These are phyloP conservation scores for Metopia argyrocephala DNA, from an alignment of 2,888 invertebrate species.

Conservation along the genomic window DNA sequence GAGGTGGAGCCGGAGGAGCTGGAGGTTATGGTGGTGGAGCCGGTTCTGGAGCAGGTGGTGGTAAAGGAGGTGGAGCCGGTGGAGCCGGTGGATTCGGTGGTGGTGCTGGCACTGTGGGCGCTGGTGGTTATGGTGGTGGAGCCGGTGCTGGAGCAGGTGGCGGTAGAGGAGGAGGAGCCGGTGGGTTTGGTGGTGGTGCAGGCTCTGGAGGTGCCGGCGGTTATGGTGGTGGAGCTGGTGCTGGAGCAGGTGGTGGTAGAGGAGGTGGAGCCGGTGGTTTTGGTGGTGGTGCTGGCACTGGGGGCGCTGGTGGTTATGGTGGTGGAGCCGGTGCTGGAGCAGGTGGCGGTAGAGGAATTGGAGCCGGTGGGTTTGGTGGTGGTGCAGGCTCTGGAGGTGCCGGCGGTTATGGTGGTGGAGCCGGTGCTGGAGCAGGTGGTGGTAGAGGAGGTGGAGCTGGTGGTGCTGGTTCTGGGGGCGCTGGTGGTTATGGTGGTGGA, in stretches of 20 bases:
- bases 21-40: slow-evolving; percentile 69
- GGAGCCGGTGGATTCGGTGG: slow-evolving; percentile 66
- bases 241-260: slow-evolving; percentile 64
- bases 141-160: slow-evolving; percentile 65
- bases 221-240: background rate
- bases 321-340: slow-evolving; percentile 67
- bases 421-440: slow-evolving; percentile 37
- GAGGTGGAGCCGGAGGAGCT: slow-evolving; percentile 43
- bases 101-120: slow-evolving; percentile 66
- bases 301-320: slow-evolving; percentile 53
- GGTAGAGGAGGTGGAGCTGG: slow-evolving; percentile 58
- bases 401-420: slow-evolving; percentile 58
- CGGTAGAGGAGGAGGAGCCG: slow-evolving; percentile 70
- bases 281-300: slow-evolving; percentile 65
- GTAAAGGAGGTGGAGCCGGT: slow-evolving; percentile 63
- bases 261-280: slow-evolving; percentile 65
- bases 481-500: slow-evolving; percentile 43
- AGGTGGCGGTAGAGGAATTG: slow-evolving; percentile 50
- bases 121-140: slow-evolving; percentile 65
- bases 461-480: slow-evolving; percentile 56
- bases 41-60: slow-evolving; percentile 53
- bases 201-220: slow-evolving; percentile 62
- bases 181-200: slow-evolving; percentile 67
- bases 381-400: slow-evolving; percentile 65
- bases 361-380: slow-evolving; percentile 22